A percentile compares a stretch with the other conserved stretches of the same genome.
These are phyloP conservation scores for Cirrhinus molitorella DNA, from an alignment of 2,797 vertebrate species.

Conservation along the genomic window DNA sequence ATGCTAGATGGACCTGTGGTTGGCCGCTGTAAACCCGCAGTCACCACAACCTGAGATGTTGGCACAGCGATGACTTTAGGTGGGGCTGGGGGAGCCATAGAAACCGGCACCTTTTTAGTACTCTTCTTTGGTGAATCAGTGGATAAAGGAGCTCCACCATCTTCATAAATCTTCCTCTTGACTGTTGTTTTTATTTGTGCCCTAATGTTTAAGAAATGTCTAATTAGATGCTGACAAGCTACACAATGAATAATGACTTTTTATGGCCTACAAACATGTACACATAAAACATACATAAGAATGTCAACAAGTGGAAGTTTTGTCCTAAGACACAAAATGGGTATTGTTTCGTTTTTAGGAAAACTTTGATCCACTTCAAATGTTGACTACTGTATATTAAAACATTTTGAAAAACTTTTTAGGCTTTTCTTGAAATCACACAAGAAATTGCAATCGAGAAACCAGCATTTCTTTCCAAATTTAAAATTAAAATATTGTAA, in stretches of 20 bases:
- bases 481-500: not conserved
- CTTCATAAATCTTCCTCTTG: constrained; percentile 88
- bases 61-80: constrained; percentile 68
- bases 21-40: constrained; percentile 65
- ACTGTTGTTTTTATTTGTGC: constrained; percentile 84
- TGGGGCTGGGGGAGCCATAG: constrained; percentile 64
- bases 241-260: not conserved
- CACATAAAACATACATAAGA: too few species aligned
- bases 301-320: too few species aligned
- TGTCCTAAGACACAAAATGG: too few species aligned
- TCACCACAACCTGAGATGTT: constrained; percentile 66
- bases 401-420: not conserved
- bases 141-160: constrained; percentile 76
- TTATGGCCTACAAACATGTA: not conserved
- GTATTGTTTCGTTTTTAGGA: too few species aligned
- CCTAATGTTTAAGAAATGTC: constrained; percentile 64
- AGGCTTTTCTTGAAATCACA: constrained; percentile 50
- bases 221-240: not conserved
- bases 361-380: too few species aligned
- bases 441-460: not conserved
- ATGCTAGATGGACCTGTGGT: constrained; percentile 66
- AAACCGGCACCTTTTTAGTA: constrained; percentile 75
- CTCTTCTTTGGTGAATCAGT: constrained; percentile 82
- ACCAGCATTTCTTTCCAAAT: not conserved
- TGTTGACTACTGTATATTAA: too few species aligned